Base-by-base conservation (phyloP, 1,140 invertebrate species). In the Notospermus geniculatus region DNA sequence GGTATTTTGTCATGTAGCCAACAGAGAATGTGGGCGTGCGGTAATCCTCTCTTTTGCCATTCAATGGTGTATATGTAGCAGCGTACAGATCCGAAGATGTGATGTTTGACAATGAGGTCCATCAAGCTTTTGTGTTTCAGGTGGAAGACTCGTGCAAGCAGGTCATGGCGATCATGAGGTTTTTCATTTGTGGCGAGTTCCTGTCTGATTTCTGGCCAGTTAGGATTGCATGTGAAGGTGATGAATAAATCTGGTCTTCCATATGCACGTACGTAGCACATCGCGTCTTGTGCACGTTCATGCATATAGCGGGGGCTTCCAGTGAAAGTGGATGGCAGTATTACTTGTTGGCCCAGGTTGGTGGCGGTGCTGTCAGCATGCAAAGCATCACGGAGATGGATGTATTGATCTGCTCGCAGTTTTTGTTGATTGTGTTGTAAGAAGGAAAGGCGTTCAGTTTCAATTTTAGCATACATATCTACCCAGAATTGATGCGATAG, bases 21-120 rank as follows among this genome's bases (percentile, higher is more conserved):
- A n/a, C n/a, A n/a, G n/a, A n/a, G n/a, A n/a, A n/a, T n/a, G n/a
- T n/a, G 84, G 2, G 72, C 78, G 79, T 86, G 84, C 1, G 83
- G 82, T 28, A 84, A 65, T 11, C 84, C 81, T 62, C 81, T 70
- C 68, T 85, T 85, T 70, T 85, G 82, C 75, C 79, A 86, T 71
- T 86, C 84, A 30, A 85, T 59, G 23, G 74, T 67, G 60, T 81
- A 80, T 74, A 82, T 67, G 39, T 68, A 75, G 29, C 77, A 78
- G 17, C 60, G 36, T 39, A 69, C 62, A 32, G 64, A 55, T 17
- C 82, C 80, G 68, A 79, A 75, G 4, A 82, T 57, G n/a, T 69
- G 22, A 57, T 65, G 23, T 57, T 79, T 75, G 9, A 61, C 54
- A 23, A 85, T 68, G 19, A 83, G 72, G 67, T 83, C 59, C 62